Base-by-base conservation (phyloP, 2,113 vertebrate species). In the Oryzias curvinotus region DNA sequence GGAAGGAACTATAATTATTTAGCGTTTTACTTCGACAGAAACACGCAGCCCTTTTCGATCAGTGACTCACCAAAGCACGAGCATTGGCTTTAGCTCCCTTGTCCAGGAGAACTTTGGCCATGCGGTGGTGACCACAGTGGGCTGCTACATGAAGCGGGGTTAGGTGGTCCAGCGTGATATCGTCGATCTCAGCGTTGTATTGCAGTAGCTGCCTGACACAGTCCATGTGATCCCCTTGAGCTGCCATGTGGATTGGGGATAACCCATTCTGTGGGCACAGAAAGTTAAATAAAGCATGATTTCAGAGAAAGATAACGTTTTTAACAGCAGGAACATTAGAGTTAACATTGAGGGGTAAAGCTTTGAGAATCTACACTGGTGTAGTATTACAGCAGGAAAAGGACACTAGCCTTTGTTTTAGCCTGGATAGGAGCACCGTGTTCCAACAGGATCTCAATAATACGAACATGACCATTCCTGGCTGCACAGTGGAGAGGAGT, bases 401-500 rank as follows among this genome's bases (percentile, higher is more conserved):
- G 15, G 41, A 23, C 8, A 25, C 3, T 15, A 80, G 98, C 97
- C 96, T 99, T 99, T 80, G 97, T 99, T 89, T 99, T 99, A 67
- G 97, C 97, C 89, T 98, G 96, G 80, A 99, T 97, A 55, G 96
- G 96, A 66, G 97, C 96, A 19, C 95, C 95, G 0, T 97, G 96
- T 90, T 98, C 97, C 87, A 99, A 89, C 55, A 99, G 92, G 90
- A 98, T 93, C 91, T 98, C 97, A 26, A 95, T 93, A 73, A 99
- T 95, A 17, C 95, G 91, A 52, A 96, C 93, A 0, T 99, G 97
- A 25, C 97, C 97, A 7, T 98, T 99, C 71, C 97, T 92, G 58
- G 96, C 94, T 25, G 96, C 97, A 88, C 97, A 99, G 93, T 99
- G 97, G 28, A 99, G 94, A 28, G 97, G 97, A 53, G 97, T 99